Conservation (phyloP, 2,888 invertebrate species). For the Oligia latruncula region DNA sequence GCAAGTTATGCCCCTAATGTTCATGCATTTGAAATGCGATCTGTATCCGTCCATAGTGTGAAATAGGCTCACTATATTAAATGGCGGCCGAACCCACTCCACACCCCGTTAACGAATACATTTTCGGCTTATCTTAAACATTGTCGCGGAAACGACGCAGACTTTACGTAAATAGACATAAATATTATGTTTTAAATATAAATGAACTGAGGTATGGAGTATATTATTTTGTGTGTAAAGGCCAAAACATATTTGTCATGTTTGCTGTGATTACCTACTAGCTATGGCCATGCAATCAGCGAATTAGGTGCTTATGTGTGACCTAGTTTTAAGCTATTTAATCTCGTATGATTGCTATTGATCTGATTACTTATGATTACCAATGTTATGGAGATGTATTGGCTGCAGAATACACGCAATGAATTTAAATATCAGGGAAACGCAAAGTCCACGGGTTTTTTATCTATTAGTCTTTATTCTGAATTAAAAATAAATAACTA, state of each 20-base stretch:
- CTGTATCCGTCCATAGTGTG: slow-evolving; percentile 49
- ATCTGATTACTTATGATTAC: neutral
- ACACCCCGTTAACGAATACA: slow-evolving; percentile 73
- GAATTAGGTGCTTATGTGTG: slow-evolving; percentile 6
- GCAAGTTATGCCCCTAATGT: slow-evolving; percentile 38
- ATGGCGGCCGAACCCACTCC: slow-evolving; percentile 67
- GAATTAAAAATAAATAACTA: too few relatives aligned
- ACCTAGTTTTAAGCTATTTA: neutral
- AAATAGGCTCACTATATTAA: slow-evolving; percentile 58
- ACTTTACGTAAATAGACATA: slow-evolving; percentile 79
- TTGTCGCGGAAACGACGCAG: slow-evolving; percentile 79
- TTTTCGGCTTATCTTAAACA: slow-evolving; percentile 78
- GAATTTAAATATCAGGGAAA: too few relatives aligned
- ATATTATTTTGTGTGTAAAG: slow-evolving; percentile 50
- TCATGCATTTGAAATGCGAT: slow-evolving; percentile 58
- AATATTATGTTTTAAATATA: slow-evolving; percentile 77
- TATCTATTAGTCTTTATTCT: too few relatives aligned
- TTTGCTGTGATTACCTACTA: slow-evolving; percentile 28
- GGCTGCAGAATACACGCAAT: too few relatives aligned
- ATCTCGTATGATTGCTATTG: neutral
- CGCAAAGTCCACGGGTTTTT: too few relatives aligned
- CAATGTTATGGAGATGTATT: too few relatives aligned
- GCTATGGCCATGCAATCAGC: neutral
- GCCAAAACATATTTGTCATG: slow-evolving; percentile 47
- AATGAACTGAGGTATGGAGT: slow-evolving; percentile 67